Evolutionary conservation across 1,140 invertebrate species (phyloP).

Genomic region (Lepeophtheirus salmonis): DNA sequence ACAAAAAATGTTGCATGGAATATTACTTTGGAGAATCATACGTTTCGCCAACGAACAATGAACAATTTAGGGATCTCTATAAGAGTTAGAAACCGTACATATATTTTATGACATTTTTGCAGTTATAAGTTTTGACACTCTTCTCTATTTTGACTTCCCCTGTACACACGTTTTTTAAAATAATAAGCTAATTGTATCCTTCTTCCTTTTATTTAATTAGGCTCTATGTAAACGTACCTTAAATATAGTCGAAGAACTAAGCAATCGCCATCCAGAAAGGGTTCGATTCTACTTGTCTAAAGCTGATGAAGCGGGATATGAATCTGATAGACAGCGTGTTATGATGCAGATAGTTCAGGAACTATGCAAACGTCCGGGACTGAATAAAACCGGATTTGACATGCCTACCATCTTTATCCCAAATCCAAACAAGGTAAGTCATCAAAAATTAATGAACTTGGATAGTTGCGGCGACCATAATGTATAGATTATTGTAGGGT

Average conservation of each 20-base stretch:
- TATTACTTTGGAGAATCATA: no score
- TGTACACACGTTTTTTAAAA: no score
- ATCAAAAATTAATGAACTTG: neutral
- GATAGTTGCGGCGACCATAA: neutral
- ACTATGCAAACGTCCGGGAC: constrained; percentile 37
- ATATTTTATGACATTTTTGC: no score
- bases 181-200: no score
- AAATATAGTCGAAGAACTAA: constrained; percentile 38
- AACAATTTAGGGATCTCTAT: no score
- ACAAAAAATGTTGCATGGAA: no score
- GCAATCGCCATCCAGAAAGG: constrained; percentile 34
- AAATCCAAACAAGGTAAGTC: constrained; percentile 31
- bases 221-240: constrained; percentile 40
- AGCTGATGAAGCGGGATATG: constrained; percentile 37
- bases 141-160: no score
- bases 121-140: no score
- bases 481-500: no score
- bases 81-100: no score
- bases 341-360: constrained; percentile 47
- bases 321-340: constrained; percentile 30
- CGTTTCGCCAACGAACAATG: no score
- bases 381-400: constrained; percentile 40
- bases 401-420: constrained; percentile 44
- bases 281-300: constrained; percentile 40
- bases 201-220: constrained; percentile 4